Conservation (phyloP, 53 echinoderm and acorn worm species). For the Luidia sarsii region DNA sequence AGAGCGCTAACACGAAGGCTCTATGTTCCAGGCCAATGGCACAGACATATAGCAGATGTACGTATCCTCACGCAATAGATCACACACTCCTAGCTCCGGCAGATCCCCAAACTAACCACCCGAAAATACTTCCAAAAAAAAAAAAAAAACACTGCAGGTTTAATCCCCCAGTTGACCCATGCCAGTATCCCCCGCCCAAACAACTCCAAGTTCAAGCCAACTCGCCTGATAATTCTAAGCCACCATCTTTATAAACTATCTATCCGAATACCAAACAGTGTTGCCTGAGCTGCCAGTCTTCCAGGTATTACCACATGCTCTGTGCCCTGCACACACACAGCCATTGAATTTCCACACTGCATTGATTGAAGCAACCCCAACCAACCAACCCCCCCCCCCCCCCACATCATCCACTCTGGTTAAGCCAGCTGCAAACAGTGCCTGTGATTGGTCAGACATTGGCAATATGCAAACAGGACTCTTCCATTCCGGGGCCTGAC, state of each 20-base stretch:
- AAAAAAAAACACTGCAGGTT: conserved; percentile 1
- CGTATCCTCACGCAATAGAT: too few relatives aligned
- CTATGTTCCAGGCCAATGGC: too few relatives aligned
- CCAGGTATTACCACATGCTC: too few relatives aligned
- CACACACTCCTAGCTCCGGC: background rate
- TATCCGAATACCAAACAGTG: background rate
- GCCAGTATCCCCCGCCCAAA: conserved; percentile 38
- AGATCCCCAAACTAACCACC: too few relatives aligned
- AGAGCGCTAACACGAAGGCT: too few relatives aligned
- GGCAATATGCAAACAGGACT: conserved; percentile 46
- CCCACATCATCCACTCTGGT: too few relatives aligned
- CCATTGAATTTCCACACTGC: background rate
- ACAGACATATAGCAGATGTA: too few relatives aligned
- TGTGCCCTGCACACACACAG: background rate
- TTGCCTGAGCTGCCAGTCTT: background rate
- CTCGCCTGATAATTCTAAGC: conserved; percentile 3
- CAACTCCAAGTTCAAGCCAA: conserved; percentile 40
- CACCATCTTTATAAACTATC: conserved; percentile 53
- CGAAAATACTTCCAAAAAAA: too few relatives aligned
- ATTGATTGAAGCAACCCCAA: background rate
- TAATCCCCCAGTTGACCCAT: conserved; percentile 43
- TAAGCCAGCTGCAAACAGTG: conserved; percentile 23
- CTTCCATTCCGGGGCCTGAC: conserved; percentile 10
- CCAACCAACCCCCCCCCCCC: background rate
- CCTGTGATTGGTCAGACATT: conserved; percentile 20